Evolutionary conservation across 1,140 invertebrate genomes (phyloP).

Genomic region (Leucophenga varia): DNA sequence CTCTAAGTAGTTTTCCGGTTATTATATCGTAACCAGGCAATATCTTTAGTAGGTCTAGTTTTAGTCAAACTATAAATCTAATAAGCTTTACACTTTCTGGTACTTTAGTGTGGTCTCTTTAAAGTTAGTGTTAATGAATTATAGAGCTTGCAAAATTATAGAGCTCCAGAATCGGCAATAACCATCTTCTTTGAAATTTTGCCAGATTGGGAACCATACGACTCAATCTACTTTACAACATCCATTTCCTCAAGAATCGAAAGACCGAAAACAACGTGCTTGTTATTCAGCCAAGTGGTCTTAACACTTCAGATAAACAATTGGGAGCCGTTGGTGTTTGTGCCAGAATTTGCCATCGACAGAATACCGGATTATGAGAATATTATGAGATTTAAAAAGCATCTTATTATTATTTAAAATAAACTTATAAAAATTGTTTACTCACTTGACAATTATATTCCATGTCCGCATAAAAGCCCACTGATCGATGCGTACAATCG

Average conservation of each 20-base stretch:
- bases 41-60: too few relatives aligned
- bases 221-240: conserved; percentile 88
- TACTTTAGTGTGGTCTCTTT: too few relatives aligned
- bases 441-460: conserved; percentile 64
- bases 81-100: too few relatives aligned
- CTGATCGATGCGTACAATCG: conserved; percentile 61
- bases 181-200: conserved; percentile 84
- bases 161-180: conserved; percentile 81
- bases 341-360: conserved; percentile 95
- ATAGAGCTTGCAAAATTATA: too few relatives aligned
- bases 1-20: too few relatives aligned
- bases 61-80: too few relatives aligned
- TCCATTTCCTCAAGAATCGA: conserved; percentile 95
- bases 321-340: conserved; percentile 95
- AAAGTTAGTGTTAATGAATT: too few relatives aligned
- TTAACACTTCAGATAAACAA: conserved; percentile 97
- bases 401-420: too few relatives aligned
- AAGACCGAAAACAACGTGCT: conserved; percentile 97
- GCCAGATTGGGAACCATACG: conserved; percentile 79
- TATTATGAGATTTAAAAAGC: too few relatives aligned
- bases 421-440: too few relatives aligned
- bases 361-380: conserved; percentile 85
- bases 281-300: conserved; percentile 93
- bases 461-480: conserved; percentile 66
- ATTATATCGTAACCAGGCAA: too few relatives aligned